Conservation (phyloP, 2,888 invertebrate species). For the Anticlea derivata region DNA sequence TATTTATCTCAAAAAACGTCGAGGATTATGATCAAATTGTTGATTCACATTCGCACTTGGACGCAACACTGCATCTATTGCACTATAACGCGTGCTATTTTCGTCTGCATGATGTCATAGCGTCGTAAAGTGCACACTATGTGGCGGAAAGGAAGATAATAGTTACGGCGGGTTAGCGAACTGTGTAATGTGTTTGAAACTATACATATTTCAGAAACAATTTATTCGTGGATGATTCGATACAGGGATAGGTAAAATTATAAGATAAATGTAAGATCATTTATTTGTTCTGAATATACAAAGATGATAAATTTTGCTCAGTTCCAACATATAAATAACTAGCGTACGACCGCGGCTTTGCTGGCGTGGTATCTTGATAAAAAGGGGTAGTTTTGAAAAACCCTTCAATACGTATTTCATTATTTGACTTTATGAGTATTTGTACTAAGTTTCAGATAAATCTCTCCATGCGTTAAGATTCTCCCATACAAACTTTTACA, state of each 20-base stretch:
- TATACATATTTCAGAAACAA: neutral
- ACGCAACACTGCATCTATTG: slow-evolving; percentile 15
- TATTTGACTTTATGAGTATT: too few relatives aligned
- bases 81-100: slow-evolving; percentile 18
- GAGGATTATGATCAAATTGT: slow-evolving; percentile 5
- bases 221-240: neutral
- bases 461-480: too few relatives aligned
- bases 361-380: too few relatives aligned
- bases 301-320: too few relatives aligned
- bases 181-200: slow-evolving; percentile 2
- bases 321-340: too few relatives aligned
- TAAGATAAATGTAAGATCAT: too few relatives aligned
- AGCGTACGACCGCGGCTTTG: too few relatives aligned
- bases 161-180: slow-evolving; percentile 18
- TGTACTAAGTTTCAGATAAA: too few relatives aligned
- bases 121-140: slow-evolving; percentile 25
- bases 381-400: too few relatives aligned
- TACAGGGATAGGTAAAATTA: neutral
- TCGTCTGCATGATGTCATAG: slow-evolving; percentile 22
- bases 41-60: slow-evolving; percentile 12
- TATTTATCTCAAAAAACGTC: neutral
- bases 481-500: too few relatives aligned
- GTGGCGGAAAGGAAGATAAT: slow-evolving; percentile 18
- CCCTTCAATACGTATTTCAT: too few relatives aligned
- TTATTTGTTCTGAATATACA: too few relatives aligned